phyloP scores from a whole-genome alignment of 30 jellyfish, hydroid and myxozoan genomes.

The Pseudorhiza aurosa region DNA sequence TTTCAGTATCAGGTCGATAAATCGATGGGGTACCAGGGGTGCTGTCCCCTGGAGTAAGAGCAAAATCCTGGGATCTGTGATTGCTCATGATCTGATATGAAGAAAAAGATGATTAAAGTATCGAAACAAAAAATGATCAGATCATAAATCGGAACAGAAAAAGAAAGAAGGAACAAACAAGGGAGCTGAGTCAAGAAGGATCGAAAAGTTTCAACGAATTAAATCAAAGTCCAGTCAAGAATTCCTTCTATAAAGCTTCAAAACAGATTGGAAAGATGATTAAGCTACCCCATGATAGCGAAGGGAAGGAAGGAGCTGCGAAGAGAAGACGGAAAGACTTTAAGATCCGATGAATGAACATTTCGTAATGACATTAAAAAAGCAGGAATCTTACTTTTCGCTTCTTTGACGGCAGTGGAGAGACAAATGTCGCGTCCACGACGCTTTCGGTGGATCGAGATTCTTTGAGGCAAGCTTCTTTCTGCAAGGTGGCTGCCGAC shows the following conservation, averaged over 20 bases:
- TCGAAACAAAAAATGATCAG: constrained; percentile 1
- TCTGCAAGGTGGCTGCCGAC: constrained; percentile 42
- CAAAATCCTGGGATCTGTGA: constrained; percentile 22
- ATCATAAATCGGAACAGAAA: not conserved
- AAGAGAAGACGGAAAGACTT: not conserved
- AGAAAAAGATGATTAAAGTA: not conserved
- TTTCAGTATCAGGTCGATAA: constrained; percentile 65
- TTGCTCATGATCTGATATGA: not conserved
- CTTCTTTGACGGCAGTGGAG: constrained; percentile 41
- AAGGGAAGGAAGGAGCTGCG: not conserved
- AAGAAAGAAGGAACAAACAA: not conserved
- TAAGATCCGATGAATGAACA: not conserved
- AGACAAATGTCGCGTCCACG: constrained; percentile 5
- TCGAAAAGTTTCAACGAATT: not conserved
- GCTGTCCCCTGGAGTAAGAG: constrained; percentile 54
- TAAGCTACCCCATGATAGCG: not conserved
- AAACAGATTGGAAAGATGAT: not conserved
- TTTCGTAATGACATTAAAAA: not conserved
- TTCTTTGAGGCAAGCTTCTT: constrained; percentile 24
- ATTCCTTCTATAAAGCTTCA: not conserved
- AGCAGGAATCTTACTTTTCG: not conserved
- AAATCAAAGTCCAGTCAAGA: not conserved
- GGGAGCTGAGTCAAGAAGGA: not conserved
- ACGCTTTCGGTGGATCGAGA: not conserved
- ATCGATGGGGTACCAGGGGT: constrained; percentile 71